A percentile compares a stretch with the other conserved stretches of the same genome.
Evolutionary conservation across 1,140 invertebrate genomes (phyloP).

Genomic region (Heliothis virescens): DNA sequence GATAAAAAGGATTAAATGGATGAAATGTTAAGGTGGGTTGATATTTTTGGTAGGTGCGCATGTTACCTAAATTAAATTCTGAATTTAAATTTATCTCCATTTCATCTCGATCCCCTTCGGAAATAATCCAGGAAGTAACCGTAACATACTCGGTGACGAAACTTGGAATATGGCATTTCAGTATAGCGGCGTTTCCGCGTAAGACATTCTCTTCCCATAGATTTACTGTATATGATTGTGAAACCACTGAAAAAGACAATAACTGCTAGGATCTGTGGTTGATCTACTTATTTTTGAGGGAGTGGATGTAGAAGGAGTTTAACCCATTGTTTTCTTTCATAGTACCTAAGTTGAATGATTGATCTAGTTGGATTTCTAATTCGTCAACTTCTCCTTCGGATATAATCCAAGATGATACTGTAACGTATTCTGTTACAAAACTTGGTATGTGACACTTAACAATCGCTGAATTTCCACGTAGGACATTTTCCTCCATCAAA

Average conservation of each 20-base stretch:
- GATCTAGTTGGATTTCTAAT: constrained; percentile 81
- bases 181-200: constrained; percentile 93
- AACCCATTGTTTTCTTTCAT: not conserved
- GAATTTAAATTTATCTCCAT: constrained; percentile 78
- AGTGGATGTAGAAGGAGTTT: constrained; percentile 17
- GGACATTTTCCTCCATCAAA: constrained; percentile 96
- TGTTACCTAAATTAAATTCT: constrained; percentile 76
- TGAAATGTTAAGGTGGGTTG: not conserved
- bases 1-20: constrained; percentile 7
- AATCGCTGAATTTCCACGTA: constrained; percentile 95
- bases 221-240: constrained; percentile 93
- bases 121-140: constrained; percentile 93
- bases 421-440: constrained; percentile 96
- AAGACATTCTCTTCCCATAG: constrained; percentile 96
- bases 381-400: constrained; percentile 86
- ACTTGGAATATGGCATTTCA: constrained; percentile 94
- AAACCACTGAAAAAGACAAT: constrained; percentile 89
- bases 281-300: not conserved
- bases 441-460: constrained; percentile 97
- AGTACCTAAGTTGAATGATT: constrained; percentile 73
- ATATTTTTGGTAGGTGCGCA: not conserved
- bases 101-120: constrained; percentile 87
- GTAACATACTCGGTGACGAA: constrained; percentile 94
- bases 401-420: constrained; percentile 92
- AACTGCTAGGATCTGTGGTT: constrained; percentile 2